A percentile compares a stretch with the other conserved stretches of the same genome.
Conservation (phyloP, 2,113 vertebrate genomes). For the Acinonyx jubatus region DNA sequence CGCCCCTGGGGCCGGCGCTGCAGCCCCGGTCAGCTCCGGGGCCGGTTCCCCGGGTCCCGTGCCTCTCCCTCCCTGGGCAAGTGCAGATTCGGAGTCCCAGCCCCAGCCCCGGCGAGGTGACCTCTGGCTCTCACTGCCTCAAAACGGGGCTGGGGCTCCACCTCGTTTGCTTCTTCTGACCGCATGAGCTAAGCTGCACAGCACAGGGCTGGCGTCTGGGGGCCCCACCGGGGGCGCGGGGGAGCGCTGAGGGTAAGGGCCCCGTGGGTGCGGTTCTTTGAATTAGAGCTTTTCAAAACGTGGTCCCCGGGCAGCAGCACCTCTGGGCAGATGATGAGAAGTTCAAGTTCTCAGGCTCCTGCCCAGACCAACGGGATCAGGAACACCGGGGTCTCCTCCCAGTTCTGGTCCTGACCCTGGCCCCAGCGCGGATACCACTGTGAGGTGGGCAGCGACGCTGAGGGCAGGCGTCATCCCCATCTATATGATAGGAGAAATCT, state of each 20-base stretch:
- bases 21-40: not conserved
- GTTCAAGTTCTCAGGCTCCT: not conserved
- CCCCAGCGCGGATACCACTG: rapidly evolving
- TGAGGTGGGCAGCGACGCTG: rapidly evolving
- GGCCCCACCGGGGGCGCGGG: rapidly evolving
- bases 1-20: rapidly evolving
- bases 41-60: rapidly evolving
- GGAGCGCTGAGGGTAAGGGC: rapidly evolving
- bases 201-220: not conserved
- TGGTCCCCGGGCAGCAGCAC: not conserved
- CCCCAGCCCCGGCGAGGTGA: not conserved
- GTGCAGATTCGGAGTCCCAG: not conserved
- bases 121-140: rapidly evolving
- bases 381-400: not conserved
- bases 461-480: not conserved
- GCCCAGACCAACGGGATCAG: too few relatives aligned
- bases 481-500: not conserved
- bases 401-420: too few relatives aligned
- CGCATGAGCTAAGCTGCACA: rapidly evolving
- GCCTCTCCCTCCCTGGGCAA: rapidly evolving
- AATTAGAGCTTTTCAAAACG: not conserved
- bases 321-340: not conserved
- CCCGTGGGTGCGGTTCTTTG: rapidly evolving
- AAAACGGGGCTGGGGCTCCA: not conserved
- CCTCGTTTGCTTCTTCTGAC: rapidly evolving